Percentiles rank a stretch among this genome's conserved stretches.
phyloP scores from a whole-genome alignment of 2,888 invertebrate genomes.

The Omphaloscelis lunosa region DNA sequence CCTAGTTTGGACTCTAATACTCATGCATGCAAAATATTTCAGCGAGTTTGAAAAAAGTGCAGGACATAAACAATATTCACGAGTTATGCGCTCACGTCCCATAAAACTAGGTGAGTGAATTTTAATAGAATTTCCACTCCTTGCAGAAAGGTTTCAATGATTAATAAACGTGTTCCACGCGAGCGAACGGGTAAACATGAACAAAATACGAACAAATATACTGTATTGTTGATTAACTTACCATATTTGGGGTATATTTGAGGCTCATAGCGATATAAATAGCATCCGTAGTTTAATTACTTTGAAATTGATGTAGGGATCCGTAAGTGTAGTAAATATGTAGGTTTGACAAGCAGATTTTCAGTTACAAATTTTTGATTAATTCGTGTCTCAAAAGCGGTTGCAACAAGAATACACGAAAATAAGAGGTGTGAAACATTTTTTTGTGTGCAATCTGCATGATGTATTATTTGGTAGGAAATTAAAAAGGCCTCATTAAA shows the following conservation, averaged over 20 bases:
- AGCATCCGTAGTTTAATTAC: slow-evolving; percentile 1
- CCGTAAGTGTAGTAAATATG: background rate
- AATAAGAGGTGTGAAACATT: too few relatives aligned
- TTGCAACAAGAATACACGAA: background rate
- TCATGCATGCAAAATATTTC: slow-evolving; percentile 29
- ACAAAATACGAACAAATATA: slow-evolving; percentile 23
- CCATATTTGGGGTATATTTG: background rate
- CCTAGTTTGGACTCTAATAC: background rate
- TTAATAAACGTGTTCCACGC: slow-evolving; percentile 55
- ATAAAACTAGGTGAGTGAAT: slow-evolving; percentile 45
- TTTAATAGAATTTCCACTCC: slow-evolving; percentile 58
- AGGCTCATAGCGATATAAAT: background rate
- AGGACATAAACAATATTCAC: slow-evolving; percentile 44
- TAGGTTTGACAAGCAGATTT: background rate
- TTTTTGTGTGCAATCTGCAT: background rate
- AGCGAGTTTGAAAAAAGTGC: slow-evolving; percentile 19
- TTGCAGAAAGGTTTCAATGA: slow-evolving; percentile 50
- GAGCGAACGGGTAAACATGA: slow-evolving; percentile 35
- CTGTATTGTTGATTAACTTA: slow-evolving; percentile 1
- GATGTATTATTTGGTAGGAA: background rate
- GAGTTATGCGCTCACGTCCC: slow-evolving; percentile 46
- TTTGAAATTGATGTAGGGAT: slow-evolving; percentile 1
- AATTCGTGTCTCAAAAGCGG: background rate
- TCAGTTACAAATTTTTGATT: background rate
- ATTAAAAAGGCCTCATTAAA: background rate